These are phyloP conservation scores for Tricholaema leucomelas DNA, from an alignment of 2,113 vertebrate species.

Conservation along the genomic window DNA sequence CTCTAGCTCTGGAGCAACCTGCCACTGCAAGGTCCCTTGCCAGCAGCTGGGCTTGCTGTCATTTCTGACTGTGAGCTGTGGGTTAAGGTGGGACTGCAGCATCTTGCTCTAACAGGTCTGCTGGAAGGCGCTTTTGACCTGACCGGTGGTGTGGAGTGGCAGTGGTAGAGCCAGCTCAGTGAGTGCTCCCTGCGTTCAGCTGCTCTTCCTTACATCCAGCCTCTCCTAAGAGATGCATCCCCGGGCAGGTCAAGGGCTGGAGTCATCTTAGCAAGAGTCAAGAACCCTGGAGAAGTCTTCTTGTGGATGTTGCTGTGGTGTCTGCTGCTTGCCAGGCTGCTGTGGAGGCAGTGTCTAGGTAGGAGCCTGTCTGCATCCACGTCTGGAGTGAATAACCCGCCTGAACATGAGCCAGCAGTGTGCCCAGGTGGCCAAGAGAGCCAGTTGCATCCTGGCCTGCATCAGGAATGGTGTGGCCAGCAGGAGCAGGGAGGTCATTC, in stretches of 20 bases:
- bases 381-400: neutral
- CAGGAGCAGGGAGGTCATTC: no score
- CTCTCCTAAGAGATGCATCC: neutral
- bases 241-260: neutral
- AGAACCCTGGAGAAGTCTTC: neutral
- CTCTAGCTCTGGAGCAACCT: neutral
- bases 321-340: neutral
- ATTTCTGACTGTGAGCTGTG: fast-evolving
- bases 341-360: neutral
- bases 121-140: neutral
- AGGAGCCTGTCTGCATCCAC: neutral
- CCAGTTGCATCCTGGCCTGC: no score
- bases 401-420: no score
- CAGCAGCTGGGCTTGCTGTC: neutral
- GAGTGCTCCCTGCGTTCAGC: neutral
- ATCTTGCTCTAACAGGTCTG: neutral
- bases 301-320: fast-evolving
- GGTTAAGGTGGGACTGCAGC: neutral
- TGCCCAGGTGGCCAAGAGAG: no score
- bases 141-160: neutral
- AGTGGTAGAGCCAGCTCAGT: neutral
- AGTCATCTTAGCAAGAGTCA: neutral
- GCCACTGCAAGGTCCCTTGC: no score
- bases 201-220: neutral
- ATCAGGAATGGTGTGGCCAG: no score